Evolutionary conservation across 2,888 invertebrate genomes (phyloP).

Genomic region (Ernsta delagoae): DNA sequence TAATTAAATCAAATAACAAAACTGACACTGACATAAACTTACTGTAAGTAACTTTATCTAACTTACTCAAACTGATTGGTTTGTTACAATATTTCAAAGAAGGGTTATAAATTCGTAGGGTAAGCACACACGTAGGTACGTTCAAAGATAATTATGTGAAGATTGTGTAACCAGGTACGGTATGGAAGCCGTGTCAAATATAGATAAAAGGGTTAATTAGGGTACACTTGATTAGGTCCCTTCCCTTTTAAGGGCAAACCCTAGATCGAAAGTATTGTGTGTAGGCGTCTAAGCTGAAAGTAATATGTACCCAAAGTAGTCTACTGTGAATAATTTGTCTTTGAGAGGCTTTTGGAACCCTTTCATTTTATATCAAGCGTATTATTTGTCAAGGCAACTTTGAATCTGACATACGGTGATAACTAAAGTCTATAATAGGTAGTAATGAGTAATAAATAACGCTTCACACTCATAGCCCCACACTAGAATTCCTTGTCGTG

Average conservation of each 20-base stretch:
- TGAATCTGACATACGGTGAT: no score
- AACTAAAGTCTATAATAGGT: no score
- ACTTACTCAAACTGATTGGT: no score
- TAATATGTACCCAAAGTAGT: background rate
- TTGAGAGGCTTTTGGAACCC: no score
- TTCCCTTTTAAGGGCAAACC: background rate
- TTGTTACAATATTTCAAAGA: background rate
- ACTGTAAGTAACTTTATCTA: no score
- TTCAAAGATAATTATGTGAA: background rate
- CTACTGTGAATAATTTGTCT: background rate
- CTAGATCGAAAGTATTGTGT: background rate
- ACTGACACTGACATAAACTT: no score
- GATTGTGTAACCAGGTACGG: background rate
- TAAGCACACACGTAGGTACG: background rate
- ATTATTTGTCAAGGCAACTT: no score
- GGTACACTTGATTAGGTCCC: constrained; percentile 5
- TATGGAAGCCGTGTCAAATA: background rate
- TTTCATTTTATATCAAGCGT: no score
- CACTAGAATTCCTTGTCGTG: no score
- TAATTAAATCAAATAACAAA: no score
- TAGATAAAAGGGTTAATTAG: constrained; percentile 7
- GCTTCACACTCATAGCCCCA: no score
- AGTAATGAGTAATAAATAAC: no score
- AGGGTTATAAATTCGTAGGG: background rate
- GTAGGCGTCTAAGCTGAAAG: background rate